These are phyloP conservation scores for Actinopyga echinites DNA, from an alignment of 53 echinoderm and acorn worm species.

Conservation along the genomic window DNA sequence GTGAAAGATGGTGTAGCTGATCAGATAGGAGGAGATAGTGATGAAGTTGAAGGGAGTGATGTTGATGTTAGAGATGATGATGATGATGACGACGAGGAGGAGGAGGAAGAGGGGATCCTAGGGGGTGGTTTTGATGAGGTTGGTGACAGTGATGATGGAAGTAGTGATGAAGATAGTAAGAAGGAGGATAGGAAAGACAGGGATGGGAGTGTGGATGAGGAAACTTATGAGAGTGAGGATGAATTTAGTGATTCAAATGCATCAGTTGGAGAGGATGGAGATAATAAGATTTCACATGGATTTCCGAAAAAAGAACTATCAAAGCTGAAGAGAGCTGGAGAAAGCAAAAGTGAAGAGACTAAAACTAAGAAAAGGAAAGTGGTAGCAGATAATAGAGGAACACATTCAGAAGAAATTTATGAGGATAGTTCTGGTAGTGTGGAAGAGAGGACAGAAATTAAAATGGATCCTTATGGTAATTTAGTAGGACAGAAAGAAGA, in stretches of 20 bases:
- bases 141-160: conserved; percentile 5
- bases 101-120: conserved; percentile 1
- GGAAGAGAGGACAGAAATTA: neutral
- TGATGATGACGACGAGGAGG: neutral
- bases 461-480: conserved; percentile 88
- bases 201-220: conserved; percentile 15
- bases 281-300: neutral
- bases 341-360: neutral
- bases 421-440: neutral
- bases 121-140: conserved; percentile 4
- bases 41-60: neutral
- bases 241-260: conserved; percentile 21
- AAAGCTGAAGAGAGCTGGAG: neutral
- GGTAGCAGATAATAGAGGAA: neutral
- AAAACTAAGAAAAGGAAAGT: neutral
- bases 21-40: conserved; percentile 31
- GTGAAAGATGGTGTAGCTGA: conserved; percentile 13
- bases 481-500: conserved; percentile 29
- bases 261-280: conserved; percentile 31
- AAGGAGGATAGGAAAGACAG: neutral
- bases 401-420: neutral
- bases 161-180: conserved; percentile 13
- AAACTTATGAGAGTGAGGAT: conserved; percentile 10
- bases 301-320: conserved; percentile 1
- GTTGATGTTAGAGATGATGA: neutral